Evolutionary conservation across 2,888 invertebrate species (phyloP).

Genomic region (Nemoura dubitans): DNA sequence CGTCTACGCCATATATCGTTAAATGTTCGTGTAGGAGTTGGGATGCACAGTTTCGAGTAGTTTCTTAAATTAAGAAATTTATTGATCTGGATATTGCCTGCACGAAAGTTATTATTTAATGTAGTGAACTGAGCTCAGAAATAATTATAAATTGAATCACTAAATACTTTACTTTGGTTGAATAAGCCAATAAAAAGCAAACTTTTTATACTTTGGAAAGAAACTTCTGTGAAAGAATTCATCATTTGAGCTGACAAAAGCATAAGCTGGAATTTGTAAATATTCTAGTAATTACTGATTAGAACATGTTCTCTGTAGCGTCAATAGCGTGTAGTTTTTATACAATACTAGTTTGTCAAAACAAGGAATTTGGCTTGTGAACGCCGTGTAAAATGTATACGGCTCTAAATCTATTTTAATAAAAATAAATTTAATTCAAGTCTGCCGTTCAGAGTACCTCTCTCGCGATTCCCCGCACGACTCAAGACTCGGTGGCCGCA

Average conservation of each 20-base stretch:
- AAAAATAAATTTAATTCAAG: neutral
- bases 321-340: neutral
- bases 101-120: neutral
- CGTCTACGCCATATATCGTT: neutral
- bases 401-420: neutral
- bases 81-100: constrained; percentile 12
- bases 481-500: too few species aligned
- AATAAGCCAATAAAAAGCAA: neutral
- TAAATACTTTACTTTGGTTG: neutral
- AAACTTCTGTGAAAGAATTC: neutral
- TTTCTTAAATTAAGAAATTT: constrained; percentile 42
- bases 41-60: constrained; percentile 1
- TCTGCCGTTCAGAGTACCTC: too few species aligned
- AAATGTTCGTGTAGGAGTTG: neutral
- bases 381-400: neutral
- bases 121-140: neutral
- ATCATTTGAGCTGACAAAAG: neutral
- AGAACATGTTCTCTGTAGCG: neutral
- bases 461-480: too few species aligned
- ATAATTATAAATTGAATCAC: neutral
- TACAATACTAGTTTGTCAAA: neutral
- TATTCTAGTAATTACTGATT: neutral
- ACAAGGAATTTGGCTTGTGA: neutral
- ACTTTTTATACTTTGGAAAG: neutral
- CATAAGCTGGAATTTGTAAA: neutral